Evolutionary conservation across 2,797 vertebrate genomes (phyloP).

Genomic region (Calcarius lapponicus): DNA sequence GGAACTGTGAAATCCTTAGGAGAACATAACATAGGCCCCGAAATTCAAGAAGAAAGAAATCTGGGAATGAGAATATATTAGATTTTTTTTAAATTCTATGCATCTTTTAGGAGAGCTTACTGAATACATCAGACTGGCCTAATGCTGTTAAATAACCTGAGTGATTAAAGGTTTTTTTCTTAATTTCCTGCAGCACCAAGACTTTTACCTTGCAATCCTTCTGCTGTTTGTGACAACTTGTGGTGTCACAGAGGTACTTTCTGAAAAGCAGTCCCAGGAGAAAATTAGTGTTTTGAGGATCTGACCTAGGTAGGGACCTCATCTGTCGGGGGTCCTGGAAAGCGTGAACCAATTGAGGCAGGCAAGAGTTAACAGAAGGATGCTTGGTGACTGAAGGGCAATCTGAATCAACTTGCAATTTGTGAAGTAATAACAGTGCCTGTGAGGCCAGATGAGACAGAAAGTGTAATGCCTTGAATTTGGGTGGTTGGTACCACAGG

Average conservation of each 20-base stretch:
- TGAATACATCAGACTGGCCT: not conserved
- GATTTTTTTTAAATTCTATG: rapidly evolving
- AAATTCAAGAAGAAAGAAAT: not conserved
- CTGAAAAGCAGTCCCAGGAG: not conserved
- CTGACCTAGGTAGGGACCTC: not conserved
- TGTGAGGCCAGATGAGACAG: not conserved
- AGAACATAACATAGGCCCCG: not conserved
- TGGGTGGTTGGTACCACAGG: not conserved
- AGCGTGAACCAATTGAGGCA: not conserved
- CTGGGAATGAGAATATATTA: not conserved
- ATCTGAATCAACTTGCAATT: not conserved
- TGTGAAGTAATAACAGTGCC: not conserved
- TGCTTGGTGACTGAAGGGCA: not conserved
- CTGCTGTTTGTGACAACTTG: not conserved
- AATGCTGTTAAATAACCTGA: not conserved
- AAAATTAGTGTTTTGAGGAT: not conserved
- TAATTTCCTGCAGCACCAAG: not conserved
- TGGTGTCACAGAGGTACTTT: not conserved
- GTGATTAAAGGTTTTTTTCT: not conserved
- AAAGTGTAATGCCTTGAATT: not conserved
- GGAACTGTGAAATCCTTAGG: not conserved
- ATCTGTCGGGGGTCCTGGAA: not conserved
- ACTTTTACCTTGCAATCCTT: not conserved
- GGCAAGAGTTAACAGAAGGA: not conserved
- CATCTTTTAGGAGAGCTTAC: not conserved